Base-by-base conservation (phyloP, 1,140 invertebrate species). In the Lordiphosa mommai region DNA sequence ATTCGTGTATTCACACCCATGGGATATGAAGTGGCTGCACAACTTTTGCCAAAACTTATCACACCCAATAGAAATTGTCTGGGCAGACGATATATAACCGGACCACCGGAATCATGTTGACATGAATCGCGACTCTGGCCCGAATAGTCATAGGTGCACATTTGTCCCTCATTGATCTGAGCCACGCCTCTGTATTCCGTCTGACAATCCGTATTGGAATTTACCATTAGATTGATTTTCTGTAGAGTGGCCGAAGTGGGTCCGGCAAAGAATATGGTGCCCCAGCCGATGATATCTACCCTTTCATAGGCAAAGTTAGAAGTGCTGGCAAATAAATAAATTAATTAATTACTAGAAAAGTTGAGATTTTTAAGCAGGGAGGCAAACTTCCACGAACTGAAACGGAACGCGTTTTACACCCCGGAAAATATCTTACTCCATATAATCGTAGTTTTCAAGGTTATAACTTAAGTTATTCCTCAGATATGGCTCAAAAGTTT, bases 1-100 rank as follows among this genome's bases (percentile, higher is more conserved):
- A 94, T 91, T 20, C 93, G 89, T 0, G 93, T 94, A 66, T 95
- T 95, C 1, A 95, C 89, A 0, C 92, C 93, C 4, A 93, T 92
- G 1, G 80, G 41, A 41, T 88, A 80, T 1, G 86, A 56, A 10
- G 86, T 48, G 10, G 16, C 33, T 0, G 90, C 92, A 72, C 93
- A 94, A 7, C 73, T 82, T 46, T 90, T 90, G 5, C 93, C 93
- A 72, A 92, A 94, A 1, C 93, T 93, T 2, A 93, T 92, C 1
- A 94, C 79, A 0, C 93, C 93, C 13, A 92, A 46, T 0, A 93
- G 41, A 12, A 84, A 88, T 13, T 86, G 61, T 3, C 16, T 56
- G 10, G 58, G 32, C 4, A 14, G 34, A 0, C 63, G 59, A 7
- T 37, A 50, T 7, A 86, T 64, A 1, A 84, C 77, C 17, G 88